Conservation (phyloP, 1,140 invertebrate species). For the Papilio helenus region DNA sequence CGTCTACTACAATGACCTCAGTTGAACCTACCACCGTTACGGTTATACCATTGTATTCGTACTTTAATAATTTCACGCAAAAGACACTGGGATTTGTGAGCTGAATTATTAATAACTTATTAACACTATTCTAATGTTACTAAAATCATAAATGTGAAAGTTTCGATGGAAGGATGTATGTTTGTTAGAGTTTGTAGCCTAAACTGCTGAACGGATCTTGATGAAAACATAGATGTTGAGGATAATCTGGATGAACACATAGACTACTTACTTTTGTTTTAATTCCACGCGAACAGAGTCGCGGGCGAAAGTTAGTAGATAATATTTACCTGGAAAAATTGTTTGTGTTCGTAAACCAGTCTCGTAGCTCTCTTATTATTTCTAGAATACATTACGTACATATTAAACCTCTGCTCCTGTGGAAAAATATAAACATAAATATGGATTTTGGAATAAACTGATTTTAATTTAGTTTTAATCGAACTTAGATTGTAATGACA, state of each 20-base stretch:
- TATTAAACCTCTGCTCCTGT: conserved; percentile 79
- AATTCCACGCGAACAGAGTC: no score
- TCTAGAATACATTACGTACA: conserved; percentile 82
- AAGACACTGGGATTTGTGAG: background rate
- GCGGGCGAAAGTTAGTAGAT: background rate
- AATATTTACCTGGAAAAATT: conserved; percentile 75
- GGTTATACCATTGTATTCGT: conserved; percentile 5
- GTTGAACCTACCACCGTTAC: background rate
- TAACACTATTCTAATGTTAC: no score
- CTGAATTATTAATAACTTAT: no score
- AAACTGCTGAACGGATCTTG: no score
- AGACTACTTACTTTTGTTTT: no score
- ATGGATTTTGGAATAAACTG: no score
- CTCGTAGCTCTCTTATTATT: conserved; percentile 81
- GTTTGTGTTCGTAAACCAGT: conserved; percentile 76
- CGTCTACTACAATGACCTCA: background rate
- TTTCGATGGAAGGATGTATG: no score
- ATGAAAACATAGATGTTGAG: no score
- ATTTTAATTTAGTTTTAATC: no score
- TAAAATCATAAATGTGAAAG: no score
- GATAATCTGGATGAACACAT: no score
- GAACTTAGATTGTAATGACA: background rate
- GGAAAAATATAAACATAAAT: conserved; percentile 51
- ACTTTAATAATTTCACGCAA: background rate
- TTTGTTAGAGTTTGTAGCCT: no score